Conservation (phyloP, 2,888 invertebrate species). For the Perithous albicinctus region DNA sequence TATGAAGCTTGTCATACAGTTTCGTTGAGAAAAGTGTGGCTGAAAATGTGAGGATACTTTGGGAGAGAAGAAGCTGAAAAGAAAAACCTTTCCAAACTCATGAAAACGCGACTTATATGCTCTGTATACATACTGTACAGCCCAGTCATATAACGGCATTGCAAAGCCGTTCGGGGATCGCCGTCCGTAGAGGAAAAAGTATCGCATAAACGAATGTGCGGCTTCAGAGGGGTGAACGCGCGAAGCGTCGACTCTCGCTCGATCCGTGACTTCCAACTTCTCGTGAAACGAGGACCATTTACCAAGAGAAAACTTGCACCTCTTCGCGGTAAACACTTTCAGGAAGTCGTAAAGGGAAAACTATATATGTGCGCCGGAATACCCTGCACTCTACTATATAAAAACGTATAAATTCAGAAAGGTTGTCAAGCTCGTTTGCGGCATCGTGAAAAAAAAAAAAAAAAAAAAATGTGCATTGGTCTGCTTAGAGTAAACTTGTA, state of each 20-base stretch:
- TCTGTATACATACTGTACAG: not conserved
- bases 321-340: not conserved
- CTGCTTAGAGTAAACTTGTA: not conserved
- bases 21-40: not conserved
- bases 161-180: slow-evolving; percentile 3
- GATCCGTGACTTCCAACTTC: not conserved
- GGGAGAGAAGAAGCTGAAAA: not conserved
- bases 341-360: slow-evolving; percentile 26
- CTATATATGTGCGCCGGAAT: not conserved
- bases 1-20: not conserved
- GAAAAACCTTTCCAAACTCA: slow-evolving; percentile 6
- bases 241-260: not conserved
- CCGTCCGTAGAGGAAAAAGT: not conserved
- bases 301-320: slow-evolving; percentile 28
- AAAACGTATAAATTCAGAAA: not conserved
- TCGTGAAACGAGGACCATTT: slow-evolving; percentile 19
- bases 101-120: not conserved
- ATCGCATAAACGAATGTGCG: slow-evolving; percentile 19
- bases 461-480: not conserved
- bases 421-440: not conserved
- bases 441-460: not conserved
- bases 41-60: not conserved
- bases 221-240: slow-evolving; percentile 9
- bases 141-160: not conserved
- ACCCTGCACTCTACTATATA: not conserved